Percentiles rank a stretch among this genome's conserved stretches.
These are phyloP conservation scores for Drosophila koepferae DNA, from an alignment of 2,888 invertebrate species.

Conservation along the genomic window DNA sequence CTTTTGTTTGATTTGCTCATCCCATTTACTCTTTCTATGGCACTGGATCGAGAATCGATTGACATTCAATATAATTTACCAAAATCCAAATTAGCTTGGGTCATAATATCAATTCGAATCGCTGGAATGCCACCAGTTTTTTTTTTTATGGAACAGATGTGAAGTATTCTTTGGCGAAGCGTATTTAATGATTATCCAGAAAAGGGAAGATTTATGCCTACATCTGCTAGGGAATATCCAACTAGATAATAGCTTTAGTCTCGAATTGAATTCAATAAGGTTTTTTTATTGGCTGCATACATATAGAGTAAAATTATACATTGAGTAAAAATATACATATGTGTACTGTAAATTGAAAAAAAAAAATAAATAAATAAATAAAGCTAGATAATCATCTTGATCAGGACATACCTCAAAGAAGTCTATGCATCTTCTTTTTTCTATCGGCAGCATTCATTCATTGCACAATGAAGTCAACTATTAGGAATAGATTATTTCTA, in stretches of 20 bases:
- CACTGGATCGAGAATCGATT: conserved; percentile 31
- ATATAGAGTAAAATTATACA: not conserved
- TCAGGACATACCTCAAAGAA: not conserved
- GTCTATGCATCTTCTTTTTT: not conserved
- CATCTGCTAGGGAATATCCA: no score
- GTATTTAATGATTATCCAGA: not conserved
- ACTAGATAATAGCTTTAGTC: not conserved
- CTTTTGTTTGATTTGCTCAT: conserved; percentile 32
- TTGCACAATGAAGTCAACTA: not conserved
- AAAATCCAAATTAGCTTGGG: conserved; percentile 43
- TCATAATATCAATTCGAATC: conserved; percentile 67
- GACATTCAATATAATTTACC: conserved; percentile 55
- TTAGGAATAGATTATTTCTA: not conserved
- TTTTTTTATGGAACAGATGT: conserved; percentile 53
- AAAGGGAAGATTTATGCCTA: not conserved
- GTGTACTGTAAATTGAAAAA: not conserved
- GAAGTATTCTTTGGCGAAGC: not conserved
- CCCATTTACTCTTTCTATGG: conserved; percentile 33
- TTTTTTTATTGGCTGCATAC: not conserved
- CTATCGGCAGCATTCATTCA: not conserved
- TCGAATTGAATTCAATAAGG: not conserved
- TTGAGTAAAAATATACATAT: not conserved
- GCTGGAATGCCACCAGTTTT: conserved; percentile 20
- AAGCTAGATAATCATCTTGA: not conserved
- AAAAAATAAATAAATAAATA: no score